A percentile compares a stretch with the other conserved stretches of the same genome.
Conservation (phyloP, 2,888 invertebrate species). For the Clivina fossor region DNA sequence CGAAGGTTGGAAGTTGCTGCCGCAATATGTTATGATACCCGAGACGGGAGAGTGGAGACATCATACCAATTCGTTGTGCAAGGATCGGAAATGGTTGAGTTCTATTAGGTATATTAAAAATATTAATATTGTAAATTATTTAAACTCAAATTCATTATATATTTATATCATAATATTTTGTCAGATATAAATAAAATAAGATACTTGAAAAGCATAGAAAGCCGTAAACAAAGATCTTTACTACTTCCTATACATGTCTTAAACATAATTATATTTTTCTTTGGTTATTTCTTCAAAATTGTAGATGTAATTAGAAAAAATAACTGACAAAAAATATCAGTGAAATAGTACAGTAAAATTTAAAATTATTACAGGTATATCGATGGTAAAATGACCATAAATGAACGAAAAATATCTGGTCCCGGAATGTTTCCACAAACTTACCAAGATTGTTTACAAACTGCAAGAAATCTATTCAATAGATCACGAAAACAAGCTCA, state of each 20-base stretch:
- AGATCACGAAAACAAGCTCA: constrained; percentile 76
- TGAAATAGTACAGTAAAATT: too few relatives aligned
- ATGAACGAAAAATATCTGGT: constrained; percentile 71
- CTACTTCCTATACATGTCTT: too few relatives aligned
- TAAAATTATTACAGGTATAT: too few relatives aligned
- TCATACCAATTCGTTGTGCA: constrained; percentile 73
- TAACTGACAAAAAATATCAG: too few relatives aligned
- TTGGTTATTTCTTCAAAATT: too few relatives aligned
- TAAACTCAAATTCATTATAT: neutral
- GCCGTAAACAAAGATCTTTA: too few relatives aligned
- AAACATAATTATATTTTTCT: too few relatives aligned
- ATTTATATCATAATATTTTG: too few relatives aligned
- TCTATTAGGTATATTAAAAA: too few relatives aligned
- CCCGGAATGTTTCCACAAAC: constrained; percentile 74
- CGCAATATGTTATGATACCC: constrained; percentile 83
- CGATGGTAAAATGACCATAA: constrained; percentile 73
- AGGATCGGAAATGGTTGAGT: constrained; percentile 81
- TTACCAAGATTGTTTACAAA: constrained; percentile 75
- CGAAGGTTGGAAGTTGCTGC: constrained; percentile 86
- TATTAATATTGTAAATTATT: constrained; percentile 59
- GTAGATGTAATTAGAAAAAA: too few relatives aligned
- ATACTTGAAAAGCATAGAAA: too few relatives aligned
- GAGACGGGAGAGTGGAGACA: constrained; percentile 91
- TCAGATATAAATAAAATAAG: too few relatives aligned
- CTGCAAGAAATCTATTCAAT: constrained; percentile 75